phyloP scores from a whole-genome alignment of 2,797 vertebrate genomes.

The Gallinago nigripennis region DNA sequence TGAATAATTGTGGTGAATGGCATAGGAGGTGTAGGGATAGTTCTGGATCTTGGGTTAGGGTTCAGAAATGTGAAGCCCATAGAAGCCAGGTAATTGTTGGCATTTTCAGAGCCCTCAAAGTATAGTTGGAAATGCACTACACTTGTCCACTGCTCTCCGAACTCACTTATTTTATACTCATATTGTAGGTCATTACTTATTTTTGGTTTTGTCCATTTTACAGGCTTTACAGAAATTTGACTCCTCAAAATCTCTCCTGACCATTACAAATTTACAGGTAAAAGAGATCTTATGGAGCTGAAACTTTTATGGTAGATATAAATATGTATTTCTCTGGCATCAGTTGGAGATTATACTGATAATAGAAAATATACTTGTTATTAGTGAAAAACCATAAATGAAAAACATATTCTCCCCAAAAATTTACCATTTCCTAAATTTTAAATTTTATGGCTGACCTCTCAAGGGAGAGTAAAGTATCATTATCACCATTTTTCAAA shows the following conservation, averaged over 20 bases:
- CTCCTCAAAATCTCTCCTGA: constrained; percentile 62
- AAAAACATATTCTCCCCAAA: background rate
- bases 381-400: background rate
- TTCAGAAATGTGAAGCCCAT: background rate
- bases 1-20: background rate
- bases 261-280: constrained; percentile 78
- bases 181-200: background rate
- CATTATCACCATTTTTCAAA: background rate
- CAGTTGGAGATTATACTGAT: background rate
- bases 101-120: background rate
- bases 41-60: background rate
- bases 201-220: constrained; percentile 31
- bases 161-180: background rate
- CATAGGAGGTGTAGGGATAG: background rate
- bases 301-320: background rate
- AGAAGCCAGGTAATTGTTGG: background rate
- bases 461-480: background rate
- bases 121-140: background rate
- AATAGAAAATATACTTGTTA: background rate
- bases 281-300: background rate
- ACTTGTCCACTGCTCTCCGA: background rate
- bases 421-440: background rate
- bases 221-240: constrained; percentile 71
- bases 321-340: background rate
- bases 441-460: background rate